These are phyloP conservation scores for Mizuhopecten yessoensis DNA, from an alignment of 1,140 invertebrate genomes.

Conservation along the genomic window DNA sequence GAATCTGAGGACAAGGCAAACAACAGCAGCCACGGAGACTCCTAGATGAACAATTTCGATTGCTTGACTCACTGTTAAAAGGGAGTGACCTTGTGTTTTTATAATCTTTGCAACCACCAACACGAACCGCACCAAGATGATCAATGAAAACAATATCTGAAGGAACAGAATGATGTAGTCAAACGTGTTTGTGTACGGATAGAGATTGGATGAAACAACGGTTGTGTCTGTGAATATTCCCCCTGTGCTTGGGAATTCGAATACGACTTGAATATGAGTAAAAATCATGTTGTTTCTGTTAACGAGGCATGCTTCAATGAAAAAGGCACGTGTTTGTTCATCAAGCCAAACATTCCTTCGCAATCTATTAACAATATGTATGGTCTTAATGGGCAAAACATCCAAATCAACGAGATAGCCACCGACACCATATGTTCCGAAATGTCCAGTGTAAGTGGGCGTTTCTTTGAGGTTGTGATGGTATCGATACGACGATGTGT, in stretches of 20 bases:
- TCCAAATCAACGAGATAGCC: not conserved
- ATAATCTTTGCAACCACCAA: not conserved
- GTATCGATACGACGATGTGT: not conserved
- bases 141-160: not conserved
- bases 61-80: not conserved
- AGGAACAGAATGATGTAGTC: not conserved
- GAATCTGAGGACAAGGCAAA: not conserved
- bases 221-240: not conserved
- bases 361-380: not conserved
- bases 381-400: not conserved
- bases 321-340: not conserved
- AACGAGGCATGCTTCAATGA: not conserved
- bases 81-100: not conserved
- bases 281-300: not conserved
- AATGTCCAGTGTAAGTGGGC: not conserved
- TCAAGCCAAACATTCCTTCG: not conserved
- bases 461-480: not conserved
- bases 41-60: not conserved
- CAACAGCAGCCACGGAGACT: not conserved
- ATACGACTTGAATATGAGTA: not conserved
- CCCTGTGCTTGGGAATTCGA: not conserved
- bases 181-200: not conserved
- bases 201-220: not conserved
- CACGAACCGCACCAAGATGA: not conserved
- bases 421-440: not conserved